Conservation (phyloP, 2,888 invertebrate genomes). For the Meganola albula region DNA sequence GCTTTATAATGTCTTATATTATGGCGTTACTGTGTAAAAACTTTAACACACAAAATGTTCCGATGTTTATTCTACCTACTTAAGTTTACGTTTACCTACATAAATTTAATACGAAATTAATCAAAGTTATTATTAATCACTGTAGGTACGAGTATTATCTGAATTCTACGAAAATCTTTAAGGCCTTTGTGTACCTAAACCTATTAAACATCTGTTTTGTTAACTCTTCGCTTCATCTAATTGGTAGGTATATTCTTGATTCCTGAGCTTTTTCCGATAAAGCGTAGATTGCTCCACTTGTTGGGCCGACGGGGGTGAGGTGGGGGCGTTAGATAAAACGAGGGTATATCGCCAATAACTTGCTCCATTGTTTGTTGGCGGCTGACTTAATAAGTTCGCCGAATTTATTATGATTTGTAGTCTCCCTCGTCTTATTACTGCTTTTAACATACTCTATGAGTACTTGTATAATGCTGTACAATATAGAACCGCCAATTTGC, state of each 20-base stretch:
- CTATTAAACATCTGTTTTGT: conserved; percentile 39
- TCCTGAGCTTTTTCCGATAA: conserved; percentile 68
- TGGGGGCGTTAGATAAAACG: conserved; percentile 57
- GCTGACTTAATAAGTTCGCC: conserved; percentile 74
- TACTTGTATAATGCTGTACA: conserved; percentile 35
- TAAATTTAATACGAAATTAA: too few species aligned
- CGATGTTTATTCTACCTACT: too few species aligned
- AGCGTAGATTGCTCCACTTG: conserved; percentile 65
- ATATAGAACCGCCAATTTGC: conserved; percentile 40
- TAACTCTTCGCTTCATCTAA: conserved; percentile 55
- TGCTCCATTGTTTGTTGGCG: conserved; percentile 73
- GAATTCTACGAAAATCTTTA: too few species aligned
- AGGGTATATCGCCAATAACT: conserved; percentile 74
- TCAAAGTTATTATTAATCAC: too few species aligned
- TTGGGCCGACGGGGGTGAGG: conserved; percentile 39
- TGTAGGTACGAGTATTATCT: too few species aligned
- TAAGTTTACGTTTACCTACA: too few species aligned
- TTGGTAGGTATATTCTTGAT: conserved; percentile 69
- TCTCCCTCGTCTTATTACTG: conserved; percentile 65
- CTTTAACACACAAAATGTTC: too few species aligned
- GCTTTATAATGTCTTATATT: too few species aligned
- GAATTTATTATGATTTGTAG: conserved; percentile 75
- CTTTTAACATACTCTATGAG: conserved; percentile 49
- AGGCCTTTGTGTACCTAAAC: too few species aligned
- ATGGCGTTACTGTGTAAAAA: too few species aligned